These are phyloP conservation scores for Cryptotis parvus DNA, from an alignment of 2,113 vertebrate genomes.

Conservation along the genomic window DNA sequence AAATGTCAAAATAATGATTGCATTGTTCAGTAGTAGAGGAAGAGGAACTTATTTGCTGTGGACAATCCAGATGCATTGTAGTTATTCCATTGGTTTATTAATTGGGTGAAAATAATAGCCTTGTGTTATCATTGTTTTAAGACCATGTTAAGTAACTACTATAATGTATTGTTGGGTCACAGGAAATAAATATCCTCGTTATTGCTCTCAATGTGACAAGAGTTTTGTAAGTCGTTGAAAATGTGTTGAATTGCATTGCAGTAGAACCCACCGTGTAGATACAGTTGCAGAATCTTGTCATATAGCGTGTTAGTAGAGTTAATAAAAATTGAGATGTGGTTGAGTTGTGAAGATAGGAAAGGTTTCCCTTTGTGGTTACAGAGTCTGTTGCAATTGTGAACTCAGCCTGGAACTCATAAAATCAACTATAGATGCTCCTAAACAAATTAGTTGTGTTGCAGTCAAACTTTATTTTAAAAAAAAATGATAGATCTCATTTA, in stretches of 20 bases:
- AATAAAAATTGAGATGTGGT: background rate
- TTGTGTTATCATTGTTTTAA: background rate
- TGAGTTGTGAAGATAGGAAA: background rate
- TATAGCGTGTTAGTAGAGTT: background rate
- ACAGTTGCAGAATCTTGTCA: background rate
- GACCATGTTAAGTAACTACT: background rate
- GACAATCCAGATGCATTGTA: rapidly evolving
- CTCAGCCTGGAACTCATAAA: background rate
- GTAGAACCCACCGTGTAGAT: background rate
- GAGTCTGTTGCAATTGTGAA: background rate
- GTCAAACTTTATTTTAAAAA: background rate
- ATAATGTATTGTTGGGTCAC: background rate
- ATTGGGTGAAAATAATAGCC: background rate
- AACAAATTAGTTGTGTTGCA: background rate
- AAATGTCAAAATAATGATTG: background rate
- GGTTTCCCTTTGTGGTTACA: background rate
- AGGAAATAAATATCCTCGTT: background rate
- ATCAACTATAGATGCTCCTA: background rate
- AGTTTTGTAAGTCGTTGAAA: background rate
- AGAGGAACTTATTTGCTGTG: background rate
- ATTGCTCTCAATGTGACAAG: background rate
- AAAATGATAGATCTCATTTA: background rate
- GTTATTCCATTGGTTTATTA: background rate
- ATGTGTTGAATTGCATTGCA: background rate
- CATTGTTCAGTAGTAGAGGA: background rate